Base-by-base conservation (phyloP, 2,113 vertebrate genomes). In the Paradisaea rubra region DNA sequence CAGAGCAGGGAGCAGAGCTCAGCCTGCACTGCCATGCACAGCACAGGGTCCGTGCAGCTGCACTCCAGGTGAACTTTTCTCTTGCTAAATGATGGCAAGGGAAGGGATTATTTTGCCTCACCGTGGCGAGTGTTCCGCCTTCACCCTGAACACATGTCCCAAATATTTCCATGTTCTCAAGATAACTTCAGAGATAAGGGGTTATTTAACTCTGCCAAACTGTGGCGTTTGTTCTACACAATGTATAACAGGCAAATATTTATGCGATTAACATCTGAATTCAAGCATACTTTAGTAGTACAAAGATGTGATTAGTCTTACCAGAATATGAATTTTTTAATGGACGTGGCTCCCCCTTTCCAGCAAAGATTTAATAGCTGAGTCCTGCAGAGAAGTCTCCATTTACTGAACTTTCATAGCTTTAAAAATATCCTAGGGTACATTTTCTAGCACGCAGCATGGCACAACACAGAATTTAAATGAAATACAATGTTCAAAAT, bases 281-380 rank as follows among this genome's bases (percentile, higher is more conserved):
- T 94, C 89, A 84, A 93, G 83, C 80, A 73, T 94, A 93, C 86
- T 95, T 96, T 96, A 88, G 52, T 13, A 72, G 86, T 45, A 66
- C 69, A 76, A 90, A 93, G 93, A 90, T 74, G 81, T 93, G 90
- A 95, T 97, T 95, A 96, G 80, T 81, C 74, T 88, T 81, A 89
- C 79, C 71, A 93, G 94, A 96, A 94, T 70, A 88, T 80, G 47
- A 95, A 39, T 93, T 93, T 96, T 96, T 90, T 91, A 96, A 96
- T 94, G 86, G 94, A 93, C 25, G 15, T 91, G 42, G 86, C 60
- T 94, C 86, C 61, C 39, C 86, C 88, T 95, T 95, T 71, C 52
- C 82, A 91, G 80, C n/a, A 57, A 90, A 95, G 82, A 93, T 94
- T 91, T 96, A 96, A 95, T 96, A 97, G 91, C 95, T 90, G 93